Evolutionary conservation across 2,888 invertebrate species (phyloP), one percentile per base, ranked within the genome.

Genomic region (Bruchidius siliquastri): DNA sequence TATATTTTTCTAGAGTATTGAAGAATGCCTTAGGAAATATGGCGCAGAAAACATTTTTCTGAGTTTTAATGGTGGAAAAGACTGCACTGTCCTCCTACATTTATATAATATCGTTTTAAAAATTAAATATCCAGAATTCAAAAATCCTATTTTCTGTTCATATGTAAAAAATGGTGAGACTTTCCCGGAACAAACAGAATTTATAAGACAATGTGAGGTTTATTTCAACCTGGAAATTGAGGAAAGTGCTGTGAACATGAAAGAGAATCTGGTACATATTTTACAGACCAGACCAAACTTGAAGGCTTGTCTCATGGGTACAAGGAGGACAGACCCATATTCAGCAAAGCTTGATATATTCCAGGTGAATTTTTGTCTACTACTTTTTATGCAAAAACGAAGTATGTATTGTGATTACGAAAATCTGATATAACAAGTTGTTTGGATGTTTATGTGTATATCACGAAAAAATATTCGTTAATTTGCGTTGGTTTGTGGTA

Each of bases 41-140:
- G 88, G 90, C n/a, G 84, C 92, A 21, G 89, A 93, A 73, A 93
- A 96, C 85, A 88, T 97, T 20, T 96, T 96, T 82, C 84, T 99
- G 32, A 94, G 97, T 26, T 99, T 99, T 86, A 99, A 99, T 85
- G 99, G 99, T 2, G 99, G 99, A 0, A 99, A 99, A 88, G 99
- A 99, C 87, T 99, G 99, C 84, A 98, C 98, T 0, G 96, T 94
- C 0, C 88, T 99, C 20, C 88, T 99, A 67, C 94, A 96, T 85
- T 85, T 96, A 76, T 86, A 89, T 18, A 86, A 90, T 78, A 87
- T 89, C 0, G 88, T 91, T 18, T 82, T 89, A 22, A 81, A 82
- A 72, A 80, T 77, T 81, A 84, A 83, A 70, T 85, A 84, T 78
- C 82, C 84, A 0, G 72, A 82, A 21, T 81, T 80, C 74, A 79